Evolutionary conservation across 2,888 invertebrate species (phyloP), one percentile per base, ranked within the genome.

Genomic region (Dyspetes luteomarginatus): DNA sequence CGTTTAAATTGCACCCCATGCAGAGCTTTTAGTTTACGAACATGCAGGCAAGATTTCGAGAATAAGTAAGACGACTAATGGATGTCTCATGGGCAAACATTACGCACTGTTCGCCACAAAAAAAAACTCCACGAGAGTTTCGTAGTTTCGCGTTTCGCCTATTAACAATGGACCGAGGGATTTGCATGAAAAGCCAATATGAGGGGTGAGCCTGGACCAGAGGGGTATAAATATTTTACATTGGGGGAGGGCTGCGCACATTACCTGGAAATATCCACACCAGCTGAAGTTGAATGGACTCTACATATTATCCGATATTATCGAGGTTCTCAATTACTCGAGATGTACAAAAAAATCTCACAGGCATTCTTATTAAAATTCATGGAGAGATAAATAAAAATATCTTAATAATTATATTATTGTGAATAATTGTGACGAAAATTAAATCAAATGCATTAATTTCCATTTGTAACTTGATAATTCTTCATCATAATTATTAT

Each of bases 321-420:
- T 78, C 78, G 78, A 48, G 78, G 65, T 81, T 78, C 81, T 74
- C 81, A 78, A 81, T 69, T 78, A 30, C 50, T 26, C 2, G 26
- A 36, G 12, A 9, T 36, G 12, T 3, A 12, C 36, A 9, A 36
- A 36, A n/a, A 22, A 19, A 22, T 15, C 24, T 52, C 19, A 36
- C 9, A 36, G 36, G 12, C 12, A 12, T 36, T 36, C 9, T 36
- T 0, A 3, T 36, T n/a, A n/a, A n/a, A 36, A 36, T 12, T 36
- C 12, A 12, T 36, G 12, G 0, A 12, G 12, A 12, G 36, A 36
- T 36, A 9, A 36, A n/a, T n/a, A n/a, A n/a, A n/a, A n/a, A n/a
- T n/a, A n/a, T n/a, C n/a, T n/a, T n/a, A n/a, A n/a, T n/a, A n/a
- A n/a, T n/a, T n/a, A n/a, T n/a, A n/a, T n/a, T n/a, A n/a, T n/a